These are phyloP conservation scores for Oncorhynchus nerka DNA, from an alignment of 2,113 vertebrate species.

Conservation along the genomic window DNA sequence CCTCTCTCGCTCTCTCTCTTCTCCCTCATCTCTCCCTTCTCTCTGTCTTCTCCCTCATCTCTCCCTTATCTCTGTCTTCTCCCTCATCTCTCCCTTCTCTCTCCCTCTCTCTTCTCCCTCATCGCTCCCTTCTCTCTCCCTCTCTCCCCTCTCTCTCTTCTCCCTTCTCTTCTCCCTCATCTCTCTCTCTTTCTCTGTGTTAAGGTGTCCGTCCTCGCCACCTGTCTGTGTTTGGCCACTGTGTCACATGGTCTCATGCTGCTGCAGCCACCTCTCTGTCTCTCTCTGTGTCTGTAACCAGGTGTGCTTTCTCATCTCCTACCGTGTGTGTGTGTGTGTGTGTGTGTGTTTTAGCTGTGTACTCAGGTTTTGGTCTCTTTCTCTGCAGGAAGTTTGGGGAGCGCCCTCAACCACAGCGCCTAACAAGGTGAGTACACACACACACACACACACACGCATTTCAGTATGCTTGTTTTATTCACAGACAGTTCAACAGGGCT, in stretches of 20 bases:
- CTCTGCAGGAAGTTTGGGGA: constrained; percentile 96
- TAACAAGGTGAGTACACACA: constrained; percentile 85
- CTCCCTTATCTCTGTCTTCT: background rate
- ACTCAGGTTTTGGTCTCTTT: constrained; percentile 54
- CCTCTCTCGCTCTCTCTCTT: background rate
- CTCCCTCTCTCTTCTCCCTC: background rate
- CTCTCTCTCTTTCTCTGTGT: background rate
- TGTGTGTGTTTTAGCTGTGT: constrained; percentile 26
- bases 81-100: background rate
- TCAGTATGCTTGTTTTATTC: background rate
- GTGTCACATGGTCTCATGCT: constrained; percentile 6
- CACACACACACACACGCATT: background rate
- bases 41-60: background rate
- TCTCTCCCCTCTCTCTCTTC: background rate
- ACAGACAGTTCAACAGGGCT: too few relatives aligned
- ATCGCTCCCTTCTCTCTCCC: background rate
- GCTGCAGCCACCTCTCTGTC: constrained; percentile 19
- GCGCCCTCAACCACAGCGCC: constrained; percentile 97
- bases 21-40: background rate
- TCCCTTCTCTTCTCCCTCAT: background rate
- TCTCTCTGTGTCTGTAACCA: background rate
- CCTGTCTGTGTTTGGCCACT: constrained; percentile 38
- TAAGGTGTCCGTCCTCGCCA: constrained; percentile 14
- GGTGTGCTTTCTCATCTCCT: constrained; percentile 15
- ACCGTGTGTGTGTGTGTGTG: background rate